Evolutionary conservation across 92 coral and sea anemone genomes (phyloP).

Genomic region (Umimayanthus kanabou): DNA sequence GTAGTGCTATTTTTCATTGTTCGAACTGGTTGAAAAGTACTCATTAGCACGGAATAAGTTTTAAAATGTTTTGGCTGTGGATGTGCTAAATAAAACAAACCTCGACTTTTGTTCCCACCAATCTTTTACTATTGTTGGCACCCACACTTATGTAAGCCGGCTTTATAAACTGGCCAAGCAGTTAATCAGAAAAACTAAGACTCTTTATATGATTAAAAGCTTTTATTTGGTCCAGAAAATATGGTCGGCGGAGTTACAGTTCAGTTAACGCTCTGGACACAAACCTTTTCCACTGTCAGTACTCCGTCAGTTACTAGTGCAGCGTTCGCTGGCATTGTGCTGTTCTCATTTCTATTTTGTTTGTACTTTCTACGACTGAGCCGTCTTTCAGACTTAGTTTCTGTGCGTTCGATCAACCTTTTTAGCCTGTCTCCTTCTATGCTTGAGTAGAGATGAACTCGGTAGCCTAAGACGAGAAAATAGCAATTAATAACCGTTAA

Average conservation of each 20-base stretch:
- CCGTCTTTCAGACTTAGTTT: not conserved
- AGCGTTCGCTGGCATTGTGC: not conserved
- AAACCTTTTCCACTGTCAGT: not conserved
- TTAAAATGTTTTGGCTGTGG: too few species aligned
- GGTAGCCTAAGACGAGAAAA: not conserved
- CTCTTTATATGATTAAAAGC: not conserved
- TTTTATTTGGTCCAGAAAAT: too few species aligned
- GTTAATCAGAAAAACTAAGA: not conserved
- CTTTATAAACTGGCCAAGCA: not conserved
- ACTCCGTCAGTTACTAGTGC: not conserved
- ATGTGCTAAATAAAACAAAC: too few species aligned
- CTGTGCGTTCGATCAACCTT: not conserved
- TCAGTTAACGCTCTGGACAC: not conserved
- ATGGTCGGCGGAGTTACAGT: too few species aligned
- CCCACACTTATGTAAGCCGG: not conserved
- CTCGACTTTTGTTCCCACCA: not conserved
- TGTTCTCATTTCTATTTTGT: not conserved
- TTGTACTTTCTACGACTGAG: not conserved
- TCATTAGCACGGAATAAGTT: too few species aligned
- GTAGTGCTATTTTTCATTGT: too few species aligned
- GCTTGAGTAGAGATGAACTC: constrained; percentile 5
- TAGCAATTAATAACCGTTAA: not conserved
- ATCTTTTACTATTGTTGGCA: not conserved
- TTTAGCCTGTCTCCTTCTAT: constrained; percentile 2
- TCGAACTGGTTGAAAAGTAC: too few species aligned